Percentiles rank a stretch among this genome's conserved stretches.
These are phyloP conservation scores for Numenius phaeopus DNA, from an alignment of 2,797 vertebrate genomes.

Conservation along the genomic window DNA sequence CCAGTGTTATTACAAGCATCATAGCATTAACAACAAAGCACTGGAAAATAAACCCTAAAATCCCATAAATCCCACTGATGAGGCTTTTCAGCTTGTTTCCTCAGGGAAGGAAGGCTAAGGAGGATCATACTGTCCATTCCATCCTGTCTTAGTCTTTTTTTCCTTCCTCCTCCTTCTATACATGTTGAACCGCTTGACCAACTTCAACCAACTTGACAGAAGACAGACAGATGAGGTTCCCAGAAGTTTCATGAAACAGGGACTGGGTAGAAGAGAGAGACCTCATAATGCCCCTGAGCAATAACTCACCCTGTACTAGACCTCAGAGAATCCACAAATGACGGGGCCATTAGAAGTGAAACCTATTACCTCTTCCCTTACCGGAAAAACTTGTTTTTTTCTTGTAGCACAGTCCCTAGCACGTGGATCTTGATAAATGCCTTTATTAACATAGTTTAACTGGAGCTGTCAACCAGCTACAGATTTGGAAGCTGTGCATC, in stretches of 20 bases:
- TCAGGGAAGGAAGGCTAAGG: not conserved
- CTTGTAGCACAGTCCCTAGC: not conserved
- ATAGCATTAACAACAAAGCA: not conserved
- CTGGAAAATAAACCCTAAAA: not conserved
- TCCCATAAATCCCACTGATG: not conserved
- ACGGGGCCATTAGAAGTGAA: not conserved
- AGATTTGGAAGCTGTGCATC: not conserved
- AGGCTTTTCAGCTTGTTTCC: not conserved
- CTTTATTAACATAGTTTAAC: not conserved
- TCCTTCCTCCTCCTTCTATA: not conserved
- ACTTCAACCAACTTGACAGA: not conserved
- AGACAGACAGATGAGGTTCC: not conserved
- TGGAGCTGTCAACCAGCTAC: not conserved
- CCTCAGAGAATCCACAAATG: not conserved
- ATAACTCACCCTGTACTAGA: not conserved
- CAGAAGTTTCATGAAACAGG: not conserved
- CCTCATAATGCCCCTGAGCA: rapidly evolving
- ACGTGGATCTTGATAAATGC: not conserved
- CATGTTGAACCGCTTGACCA: not conserved
- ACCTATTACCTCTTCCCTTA: not conserved
- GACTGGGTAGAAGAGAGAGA: not conserved
- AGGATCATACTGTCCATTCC: not conserved
- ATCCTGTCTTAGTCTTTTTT: not conserved
- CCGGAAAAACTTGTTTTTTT: not conserved
- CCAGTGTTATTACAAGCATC: not conserved